Conservation (phyloP, 2,888 invertebrate species). For the Odontocolon sp. region DNA sequence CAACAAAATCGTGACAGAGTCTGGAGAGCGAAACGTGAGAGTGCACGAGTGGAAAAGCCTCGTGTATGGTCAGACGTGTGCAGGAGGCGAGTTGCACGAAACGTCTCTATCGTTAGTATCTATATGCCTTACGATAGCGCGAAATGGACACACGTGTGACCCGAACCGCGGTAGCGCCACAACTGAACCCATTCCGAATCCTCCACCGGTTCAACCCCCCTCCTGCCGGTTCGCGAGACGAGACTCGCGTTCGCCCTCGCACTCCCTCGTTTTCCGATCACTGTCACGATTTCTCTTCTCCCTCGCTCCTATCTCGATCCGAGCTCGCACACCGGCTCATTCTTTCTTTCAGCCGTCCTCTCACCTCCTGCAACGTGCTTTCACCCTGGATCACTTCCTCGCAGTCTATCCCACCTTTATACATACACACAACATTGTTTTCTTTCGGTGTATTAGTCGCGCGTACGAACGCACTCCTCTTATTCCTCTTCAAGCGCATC, state of each 20-base stretch:
- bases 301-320: slow-evolving; percentile 2
- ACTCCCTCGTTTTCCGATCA: slow-evolving; percentile 51
- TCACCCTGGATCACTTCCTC: slow-evolving; percentile 12
- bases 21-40: no score
- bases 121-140: slow-evolving; percentile 57
- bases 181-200: slow-evolving; percentile 76
- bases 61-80: slow-evolving; percentile 66
- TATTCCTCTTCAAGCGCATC: background rate
- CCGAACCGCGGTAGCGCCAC: slow-evolving; percentile 77
- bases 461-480: slow-evolving; percentile 4
- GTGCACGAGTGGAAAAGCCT: slow-evolving; percentile 65
- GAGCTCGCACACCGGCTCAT: slow-evolving; percentile 19
- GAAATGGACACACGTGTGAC: slow-evolving; percentile 68
- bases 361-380: slow-evolving; percentile 5
- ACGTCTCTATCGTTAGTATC: slow-evolving; percentile 40
- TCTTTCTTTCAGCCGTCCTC: slow-evolving; percentile 24
- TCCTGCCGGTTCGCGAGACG: slow-evolving; percentile 57
- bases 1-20: background rate
- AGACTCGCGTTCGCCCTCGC: slow-evolving; percentile 57
- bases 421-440: slow-evolving; percentile 25
- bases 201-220: slow-evolving; percentile 68
- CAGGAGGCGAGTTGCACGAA: slow-evolving; percentile 13
- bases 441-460: slow-evolving; percentile 18
- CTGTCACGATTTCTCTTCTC: slow-evolving; percentile 10
- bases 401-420: background rate